Base-by-base conservation (phyloP, 2,888 invertebrate genomes). In the Eupithecia pulchellata region DNA sequence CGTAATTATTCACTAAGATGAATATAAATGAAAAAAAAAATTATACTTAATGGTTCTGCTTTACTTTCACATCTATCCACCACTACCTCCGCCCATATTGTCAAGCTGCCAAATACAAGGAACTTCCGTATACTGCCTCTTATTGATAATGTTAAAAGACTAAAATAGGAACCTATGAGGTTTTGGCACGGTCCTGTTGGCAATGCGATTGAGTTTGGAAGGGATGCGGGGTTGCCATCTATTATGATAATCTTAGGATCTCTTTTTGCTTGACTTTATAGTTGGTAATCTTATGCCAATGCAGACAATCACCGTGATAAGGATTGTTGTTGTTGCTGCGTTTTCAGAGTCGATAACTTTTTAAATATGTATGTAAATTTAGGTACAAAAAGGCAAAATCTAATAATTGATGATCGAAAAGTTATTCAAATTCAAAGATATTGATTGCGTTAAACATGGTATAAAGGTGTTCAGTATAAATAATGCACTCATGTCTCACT, bases 41-140 rank as follows among this genome's bases (percentile, higher is more conserved):
- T 17, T 9, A 39, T 39, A 6, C 17, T 8, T 39, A 39, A 42
- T n/a, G 6, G 6, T 2, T 47, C 2, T 20, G 9, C 52, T 52
- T 13, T 4, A 25, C 20, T 60, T 34, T 34, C 61, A 13, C 61
- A 61, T 61, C 61, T 32, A 36, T 4, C 32, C 11, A 20, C 6
- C 25, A 61, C 20, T 57, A 29, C 57, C 27, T 52, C 30, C 20
- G 29, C 17, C 13, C 14, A 20, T 8, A 34, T 61, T 61, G 61
- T 34, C 71, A 67, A 61, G 61, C 13, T 67, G 67, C 67, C 71
- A 71, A 71, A 36, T 52, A 55, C 64, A 20, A 34, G n/a, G 61
- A 32, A 61, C 29, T 29, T 25, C 42, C 27, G 5, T 32, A 20
- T 20, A 20, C 20, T 20, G 34, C 32, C 25, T 47, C 42, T 11